Evolutionary conservation across 2,888 invertebrate species (phyloP).

Genomic region (Biston betularia): DNA sequence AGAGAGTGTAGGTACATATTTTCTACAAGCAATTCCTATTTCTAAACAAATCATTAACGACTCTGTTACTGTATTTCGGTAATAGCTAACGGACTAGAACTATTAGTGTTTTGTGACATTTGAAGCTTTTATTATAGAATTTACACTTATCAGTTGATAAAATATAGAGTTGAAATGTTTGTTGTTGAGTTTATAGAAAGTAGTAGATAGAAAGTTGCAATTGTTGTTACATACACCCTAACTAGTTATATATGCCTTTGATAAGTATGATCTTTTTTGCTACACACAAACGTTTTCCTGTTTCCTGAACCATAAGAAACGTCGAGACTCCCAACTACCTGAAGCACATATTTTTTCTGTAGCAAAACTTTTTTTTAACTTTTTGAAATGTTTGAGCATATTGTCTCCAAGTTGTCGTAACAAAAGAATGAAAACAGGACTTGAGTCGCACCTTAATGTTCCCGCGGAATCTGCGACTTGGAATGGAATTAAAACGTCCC

Average conservation of each 20-base stretch:
- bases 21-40: not conserved
- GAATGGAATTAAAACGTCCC: constrained; percentile 84
- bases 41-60: constrained; percentile 65
- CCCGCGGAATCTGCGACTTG: constrained; percentile 60
- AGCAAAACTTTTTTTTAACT: not conserved
- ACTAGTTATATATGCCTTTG: not conserved
- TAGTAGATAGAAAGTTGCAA: not conserved
- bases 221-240: not conserved
- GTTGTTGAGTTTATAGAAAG: no score
- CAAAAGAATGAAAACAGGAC: constrained; percentile 8
- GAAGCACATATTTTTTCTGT: constrained; percentile 1
- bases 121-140: not conserved
- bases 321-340: not conserved
- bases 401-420: constrained; percentile 1
- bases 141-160: not conserved
- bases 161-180: not conserved
- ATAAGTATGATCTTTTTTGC: not conserved
- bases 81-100: constrained; percentile 54
- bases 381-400: not conserved
- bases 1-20: not conserved
- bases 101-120: constrained; percentile 36
- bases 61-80: constrained; percentile 44
- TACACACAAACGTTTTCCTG: not conserved
- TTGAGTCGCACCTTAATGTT: constrained; percentile 44
- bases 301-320: not conserved